Conservation (phyloP, 2,888 invertebrate genomes). For the Eristalinus sepulchralis region DNA sequence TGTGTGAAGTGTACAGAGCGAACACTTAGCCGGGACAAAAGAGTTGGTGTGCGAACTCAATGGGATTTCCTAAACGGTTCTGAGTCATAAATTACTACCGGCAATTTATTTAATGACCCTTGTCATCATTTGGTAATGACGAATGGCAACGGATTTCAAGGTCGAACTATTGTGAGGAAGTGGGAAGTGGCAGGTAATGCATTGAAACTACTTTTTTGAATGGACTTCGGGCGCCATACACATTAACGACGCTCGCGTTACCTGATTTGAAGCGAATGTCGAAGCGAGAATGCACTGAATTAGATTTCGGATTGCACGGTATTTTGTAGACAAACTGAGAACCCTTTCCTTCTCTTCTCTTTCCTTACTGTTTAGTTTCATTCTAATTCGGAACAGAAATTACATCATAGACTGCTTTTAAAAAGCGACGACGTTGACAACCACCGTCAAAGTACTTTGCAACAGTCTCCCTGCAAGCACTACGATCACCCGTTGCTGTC, state of each 20-base stretch:
- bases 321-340: too few relatives aligned
- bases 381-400: too few relatives aligned
- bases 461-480: background rate
- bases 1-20: background rate
- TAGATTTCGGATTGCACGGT: too few relatives aligned
- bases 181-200: background rate
- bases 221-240: too few relatives aligned
- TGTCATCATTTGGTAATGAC: background rate
- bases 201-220: too few relatives aligned
- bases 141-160: background rate
- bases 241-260: too few relatives aligned
- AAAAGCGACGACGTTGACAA: too few relatives aligned
- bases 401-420: too few relatives aligned
- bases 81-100: background rate
- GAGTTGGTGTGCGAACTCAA: conserved; percentile 14
- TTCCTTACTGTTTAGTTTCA: too few relatives aligned
- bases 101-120: background rate
- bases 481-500: background rate
- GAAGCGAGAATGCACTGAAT: too few relatives aligned
- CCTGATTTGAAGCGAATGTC: too few relatives aligned
- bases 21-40: background rate
- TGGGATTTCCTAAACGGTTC: background rate
- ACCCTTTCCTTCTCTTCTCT: too few relatives aligned
- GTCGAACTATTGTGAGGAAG: background rate
- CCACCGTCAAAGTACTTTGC: background rate